Conservation (phyloP, 92 coral and sea anemone genomes). For the Porites evermanni region DNA sequence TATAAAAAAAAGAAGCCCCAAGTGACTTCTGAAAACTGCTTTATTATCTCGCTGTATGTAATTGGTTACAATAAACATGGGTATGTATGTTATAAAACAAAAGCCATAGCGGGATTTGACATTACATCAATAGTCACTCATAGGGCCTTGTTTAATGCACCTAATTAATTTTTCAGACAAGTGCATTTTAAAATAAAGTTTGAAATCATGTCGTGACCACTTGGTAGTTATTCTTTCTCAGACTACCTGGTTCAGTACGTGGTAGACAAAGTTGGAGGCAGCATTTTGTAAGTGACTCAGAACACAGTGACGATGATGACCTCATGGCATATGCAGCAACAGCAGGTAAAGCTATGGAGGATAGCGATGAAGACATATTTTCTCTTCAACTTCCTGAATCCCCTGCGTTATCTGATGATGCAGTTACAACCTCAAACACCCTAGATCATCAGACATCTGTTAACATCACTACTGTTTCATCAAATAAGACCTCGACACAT, state of each 20-base stretch:
- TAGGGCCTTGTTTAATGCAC: too few relatives aligned
- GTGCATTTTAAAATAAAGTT: too few relatives aligned
- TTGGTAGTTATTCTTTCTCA: not conserved
- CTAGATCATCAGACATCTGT: not conserved
- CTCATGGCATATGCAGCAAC: slow-evolving; percentile 82
- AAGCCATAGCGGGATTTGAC: too few relatives aligned
- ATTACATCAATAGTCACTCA: too few relatives aligned
- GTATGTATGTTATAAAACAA: too few relatives aligned
- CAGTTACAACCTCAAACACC: not conserved
- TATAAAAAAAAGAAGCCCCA: too few relatives aligned
- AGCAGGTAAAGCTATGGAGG: slow-evolving; percentile 74
- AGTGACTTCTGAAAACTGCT: too few relatives aligned
- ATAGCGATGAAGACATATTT: slow-evolving; percentile 90
- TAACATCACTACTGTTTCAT: not conserved
- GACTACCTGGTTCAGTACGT: slow-evolving; percentile 1
- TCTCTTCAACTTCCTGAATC: slow-evolving; percentile 67
- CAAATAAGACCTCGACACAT: not conserved
- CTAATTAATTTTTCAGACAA: too few relatives aligned
- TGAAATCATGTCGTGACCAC: too few relatives aligned
- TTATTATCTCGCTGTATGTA: too few relatives aligned
- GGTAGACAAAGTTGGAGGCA: slow-evolving; percentile 27
- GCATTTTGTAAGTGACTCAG: slow-evolving; percentile 43
- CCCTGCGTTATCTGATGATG: slow-evolving; percentile 27
- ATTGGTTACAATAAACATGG: too few relatives aligned
- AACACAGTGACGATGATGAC: slow-evolving; percentile 62